Evolutionary conservation across 2,888 invertebrate genomes (phyloP).

Genomic region (Deroplatys truncata): DNA sequence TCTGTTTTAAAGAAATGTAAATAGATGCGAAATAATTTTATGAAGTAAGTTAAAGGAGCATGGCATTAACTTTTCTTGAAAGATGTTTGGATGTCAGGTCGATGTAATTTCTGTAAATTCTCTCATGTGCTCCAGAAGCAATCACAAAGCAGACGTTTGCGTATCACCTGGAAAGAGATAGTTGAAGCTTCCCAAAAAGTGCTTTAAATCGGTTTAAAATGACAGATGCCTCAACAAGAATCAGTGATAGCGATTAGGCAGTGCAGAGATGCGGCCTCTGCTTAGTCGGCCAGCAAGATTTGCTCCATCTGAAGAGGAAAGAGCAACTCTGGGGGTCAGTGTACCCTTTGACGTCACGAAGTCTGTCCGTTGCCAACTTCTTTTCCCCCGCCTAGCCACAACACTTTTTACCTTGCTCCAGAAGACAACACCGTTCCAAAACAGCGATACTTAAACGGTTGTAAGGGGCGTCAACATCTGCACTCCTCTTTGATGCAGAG

Average conservation of each 20-base stretch:
- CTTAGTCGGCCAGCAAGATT: background rate
- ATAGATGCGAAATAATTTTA: too few species aligned
- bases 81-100: too few species aligned
- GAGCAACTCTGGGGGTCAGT: background rate
- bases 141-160: too few species aligned
- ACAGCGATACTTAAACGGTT: background rate
- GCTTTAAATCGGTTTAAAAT: too few species aligned
- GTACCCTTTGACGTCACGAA: background rate
- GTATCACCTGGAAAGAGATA: too few species aligned
- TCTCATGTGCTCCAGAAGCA: too few species aligned
- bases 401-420: background rate
- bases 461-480: background rate
- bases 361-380: background rate
- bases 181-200: too few species aligned
- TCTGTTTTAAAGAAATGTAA: too few species aligned
- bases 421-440: background rate
- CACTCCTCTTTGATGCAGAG: background rate
- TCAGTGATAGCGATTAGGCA: background rate
- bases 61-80: too few species aligned
- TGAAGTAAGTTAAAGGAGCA: too few species aligned
- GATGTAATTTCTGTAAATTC: too few species aligned
- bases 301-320: background rate
- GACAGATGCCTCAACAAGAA: too few species aligned
- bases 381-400: background rate
- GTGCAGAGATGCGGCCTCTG: background rate